Base-by-base conservation (phyloP, 1,140 invertebrate genomes). In the Pseudachorutes palmiensis region DNA sequence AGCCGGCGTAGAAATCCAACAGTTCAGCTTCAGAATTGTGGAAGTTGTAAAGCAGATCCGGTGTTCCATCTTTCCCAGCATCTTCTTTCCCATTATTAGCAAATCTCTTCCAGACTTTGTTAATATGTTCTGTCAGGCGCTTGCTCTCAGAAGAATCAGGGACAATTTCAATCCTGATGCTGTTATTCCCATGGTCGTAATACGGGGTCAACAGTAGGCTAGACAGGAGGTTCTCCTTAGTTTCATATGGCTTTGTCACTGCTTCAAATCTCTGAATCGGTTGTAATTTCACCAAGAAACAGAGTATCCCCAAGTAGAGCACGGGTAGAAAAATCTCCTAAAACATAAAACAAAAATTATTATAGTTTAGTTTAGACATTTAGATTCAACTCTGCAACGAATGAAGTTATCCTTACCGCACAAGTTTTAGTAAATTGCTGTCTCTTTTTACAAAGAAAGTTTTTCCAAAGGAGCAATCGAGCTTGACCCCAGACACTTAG, bases 281-380 rank as follows among this genome's bases (percentile, higher is more conserved):
- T 74, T 87, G 83, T 65, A 86, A 77, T 70, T 86, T 81, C 76
- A 88, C 88, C 31, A 88, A 80, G 64, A 88, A 80, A 71, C 88
- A 88, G 64, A 89, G 78, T 64, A 88, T 83, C 19, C 84, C 83
- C 62, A 90, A 77, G 14, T 85, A 88, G 74, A 88, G 88, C 0
- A 89, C 80, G 12, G 88, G 87, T 60, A 88, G 78, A 69, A 88
- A 79, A 29, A 89, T 81, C 79, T 90, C 88, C 87, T 89, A n/a
- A n/a, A n/a, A n/a, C n/a, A n/a, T n/a, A n/a, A n/a, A n/a, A n/a
- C n/a, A n/a, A n/a, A n/a, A n/a, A n/a, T n/a, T n/a, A n/a, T n/a
- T n/a, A n/a, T n/a, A n/a, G n/a, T n/a, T n/a, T n/a, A n/a, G n/a
- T n/a, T n/a, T n/a, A n/a, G n/a, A n/a, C n/a, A n/a, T n/a, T n/a